Evolutionary conservation across 23 tunicate species (phyloP).

Genomic region (Trididemnum miniatum): DNA sequence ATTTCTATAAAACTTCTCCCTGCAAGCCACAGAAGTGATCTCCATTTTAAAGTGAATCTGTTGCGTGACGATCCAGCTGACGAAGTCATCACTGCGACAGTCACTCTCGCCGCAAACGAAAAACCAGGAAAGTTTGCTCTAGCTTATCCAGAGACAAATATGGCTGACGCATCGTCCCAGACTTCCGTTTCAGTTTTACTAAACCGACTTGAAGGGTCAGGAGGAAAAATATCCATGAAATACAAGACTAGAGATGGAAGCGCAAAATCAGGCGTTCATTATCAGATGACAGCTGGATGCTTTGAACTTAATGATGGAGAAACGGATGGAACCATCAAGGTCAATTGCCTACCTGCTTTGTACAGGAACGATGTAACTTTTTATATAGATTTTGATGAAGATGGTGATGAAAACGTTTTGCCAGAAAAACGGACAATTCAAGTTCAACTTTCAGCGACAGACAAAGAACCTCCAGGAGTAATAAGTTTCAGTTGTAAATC

Average conservation of each 20-base stretch:
- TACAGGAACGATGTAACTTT: slow-evolving; percentile 38
- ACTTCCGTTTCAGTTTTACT: slow-evolving; percentile 6
- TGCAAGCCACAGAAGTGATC: slow-evolving; percentile 7
- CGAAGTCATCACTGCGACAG: background rate
- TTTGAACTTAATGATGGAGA: slow-evolving; percentile 7
- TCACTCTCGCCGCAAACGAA: background rate
- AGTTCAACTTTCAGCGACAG: slow-evolving; percentile 45
- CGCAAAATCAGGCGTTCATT: slow-evolving; percentile 58
- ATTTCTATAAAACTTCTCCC: slow-evolving; percentile 33
- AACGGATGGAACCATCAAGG: background rate
- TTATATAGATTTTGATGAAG: slow-evolving; percentile 20
- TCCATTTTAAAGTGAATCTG: slow-evolving; percentile 11
- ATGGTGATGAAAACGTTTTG: background rate
- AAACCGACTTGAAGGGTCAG: slow-evolving; percentile 46
- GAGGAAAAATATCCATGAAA: slow-evolving; percentile 42
- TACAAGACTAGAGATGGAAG: slow-evolving; percentile 51
- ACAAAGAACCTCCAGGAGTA: slow-evolving; percentile 21
- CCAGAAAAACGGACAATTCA: background rate
- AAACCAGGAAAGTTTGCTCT: slow-evolving; percentile 21
- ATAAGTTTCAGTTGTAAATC: background rate
- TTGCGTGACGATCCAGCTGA: background rate
- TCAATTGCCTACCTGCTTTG: slow-evolving; percentile 3
- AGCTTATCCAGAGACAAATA: background rate
- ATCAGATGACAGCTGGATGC: background rate
- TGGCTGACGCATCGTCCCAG: background rate